Evolutionary conservation across 2,797 vertebrate species (phyloP).

Genomic region (Coilia nasus): DNA sequence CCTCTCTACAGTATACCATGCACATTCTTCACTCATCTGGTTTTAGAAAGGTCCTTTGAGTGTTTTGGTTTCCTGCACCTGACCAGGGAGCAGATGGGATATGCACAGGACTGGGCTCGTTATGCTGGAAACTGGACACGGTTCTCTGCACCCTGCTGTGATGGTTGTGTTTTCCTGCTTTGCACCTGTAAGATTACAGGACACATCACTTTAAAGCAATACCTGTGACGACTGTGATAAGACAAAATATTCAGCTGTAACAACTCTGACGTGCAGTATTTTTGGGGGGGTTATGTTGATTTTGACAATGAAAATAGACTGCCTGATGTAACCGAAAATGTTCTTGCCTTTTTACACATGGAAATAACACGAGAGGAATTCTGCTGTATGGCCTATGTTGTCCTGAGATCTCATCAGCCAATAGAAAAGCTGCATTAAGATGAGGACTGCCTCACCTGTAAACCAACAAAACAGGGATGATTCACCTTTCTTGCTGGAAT

Average conservation of each 20-base stretch:
- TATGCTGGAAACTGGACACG: not conserved
- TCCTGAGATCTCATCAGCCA: too few species aligned
- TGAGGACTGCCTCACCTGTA: constrained; percentile 45
- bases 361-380: too few species aligned
- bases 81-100: constrained; percentile 7
- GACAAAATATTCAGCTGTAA: too few species aligned
- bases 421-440: too few species aligned
- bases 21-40: not conserved
- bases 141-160: not conserved
- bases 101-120: not conserved
- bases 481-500: constrained; percentile 42
- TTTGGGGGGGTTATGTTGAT: too few species aligned
- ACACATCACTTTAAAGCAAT: not conserved
- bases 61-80: constrained; percentile 17
- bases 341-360: too few species aligned
- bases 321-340: too few species aligned
- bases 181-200: not conserved
- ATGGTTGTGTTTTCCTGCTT: not conserved
- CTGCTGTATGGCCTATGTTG: too few species aligned
- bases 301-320: too few species aligned
- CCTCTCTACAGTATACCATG: not conserved
- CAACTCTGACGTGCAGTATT: too few species aligned
- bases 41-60: constrained; percentile 25
- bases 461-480: constrained; percentile 33
- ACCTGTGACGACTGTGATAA: not conserved